Evolutionary conservation across 2,888 invertebrate genomes (phyloP).

Genomic region (Lysandra bellargus): DNA sequence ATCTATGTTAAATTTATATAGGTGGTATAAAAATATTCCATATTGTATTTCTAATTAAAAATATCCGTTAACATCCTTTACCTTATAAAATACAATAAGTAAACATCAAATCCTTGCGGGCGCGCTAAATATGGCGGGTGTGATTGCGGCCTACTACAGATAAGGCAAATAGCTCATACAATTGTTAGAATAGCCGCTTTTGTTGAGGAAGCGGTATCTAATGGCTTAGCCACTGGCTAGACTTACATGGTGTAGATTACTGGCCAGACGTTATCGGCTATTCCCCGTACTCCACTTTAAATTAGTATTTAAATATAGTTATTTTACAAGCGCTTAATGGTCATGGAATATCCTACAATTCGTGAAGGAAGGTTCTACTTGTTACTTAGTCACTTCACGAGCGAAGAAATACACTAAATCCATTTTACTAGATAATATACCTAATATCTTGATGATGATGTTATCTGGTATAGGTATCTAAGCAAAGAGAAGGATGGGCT

Average conservation of each 20-base stretch:
- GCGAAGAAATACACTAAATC: too few relatives aligned
- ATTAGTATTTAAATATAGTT: conserved; percentile 26
- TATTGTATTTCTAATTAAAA: background rate
- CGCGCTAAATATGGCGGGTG: conserved; percentile 55
- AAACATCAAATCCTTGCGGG: conserved; percentile 42
- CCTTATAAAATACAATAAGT: conserved; percentile 4
- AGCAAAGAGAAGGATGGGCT: too few relatives aligned
- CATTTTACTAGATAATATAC: too few relatives aligned
- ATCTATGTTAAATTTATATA: too few relatives aligned
- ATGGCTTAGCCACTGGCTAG: conserved; percentile 70
- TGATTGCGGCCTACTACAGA: conserved; percentile 72
- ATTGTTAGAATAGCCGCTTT: conserved; percentile 77
- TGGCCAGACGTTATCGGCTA: conserved; percentile 41
- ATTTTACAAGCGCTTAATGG: background rate
- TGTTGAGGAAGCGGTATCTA: conserved; percentile 75
- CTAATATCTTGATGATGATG: too few relatives aligned
- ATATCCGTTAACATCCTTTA: background rate
- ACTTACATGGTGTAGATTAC: conserved; percentile 77
- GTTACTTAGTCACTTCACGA: too few relatives aligned
- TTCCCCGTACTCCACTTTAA: background rate
- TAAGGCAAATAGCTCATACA: conserved; percentile 81
- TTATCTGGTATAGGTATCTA: too few relatives aligned
- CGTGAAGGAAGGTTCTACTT: background rate
- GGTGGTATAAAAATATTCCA: background rate
- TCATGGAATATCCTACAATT: background rate